phyloP scores from a whole-genome alignment of 2,797 vertebrate species.

The Kryptopterus vitreolus region DNA sequence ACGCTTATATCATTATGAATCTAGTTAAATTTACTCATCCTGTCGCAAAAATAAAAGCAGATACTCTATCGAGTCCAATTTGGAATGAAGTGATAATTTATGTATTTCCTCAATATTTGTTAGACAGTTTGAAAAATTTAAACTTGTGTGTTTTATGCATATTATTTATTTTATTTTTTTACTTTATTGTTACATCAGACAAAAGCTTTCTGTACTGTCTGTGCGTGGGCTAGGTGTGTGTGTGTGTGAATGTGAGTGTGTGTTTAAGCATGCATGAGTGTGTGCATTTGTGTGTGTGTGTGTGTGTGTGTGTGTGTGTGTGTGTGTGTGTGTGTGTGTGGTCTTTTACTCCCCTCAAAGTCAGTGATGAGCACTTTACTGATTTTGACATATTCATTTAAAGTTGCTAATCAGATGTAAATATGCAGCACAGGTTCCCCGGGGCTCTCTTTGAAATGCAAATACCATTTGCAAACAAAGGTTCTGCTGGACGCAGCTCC shows the following conservation, averaged over 20 bases:
- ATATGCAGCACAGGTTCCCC: constrained; percentile 76
- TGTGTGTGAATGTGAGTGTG: neutral
- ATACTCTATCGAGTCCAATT: neutral
- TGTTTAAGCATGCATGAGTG: neutral
- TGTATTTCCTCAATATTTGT: neutral
- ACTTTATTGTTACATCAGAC: constrained; percentile 6
- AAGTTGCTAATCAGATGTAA: constrained; percentile 80
- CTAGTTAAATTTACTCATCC: constrained; percentile 47
- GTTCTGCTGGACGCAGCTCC: constrained; percentile 68
- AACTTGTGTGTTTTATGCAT: neutral
- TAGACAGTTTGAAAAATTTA: constrained; percentile 4
- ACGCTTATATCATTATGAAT: constrained; percentile 46
- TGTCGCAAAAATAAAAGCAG: constrained; percentile 26
- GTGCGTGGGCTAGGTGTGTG: neutral
- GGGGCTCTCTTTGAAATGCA: constrained; percentile 79
- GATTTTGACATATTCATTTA: constrained; percentile 78
- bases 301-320: constrained; percentile 32
- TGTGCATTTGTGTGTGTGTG: neutral
- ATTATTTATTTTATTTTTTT: neutral
- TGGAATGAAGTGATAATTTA: constrained; percentile 25
- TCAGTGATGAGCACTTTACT: constrained; percentile 65
- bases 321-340: constrained; percentile 12
- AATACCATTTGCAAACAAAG: constrained; percentile 76
- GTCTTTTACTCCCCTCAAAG: constrained; percentile 48
- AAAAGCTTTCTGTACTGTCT: neutral